Evolutionary conservation across 2,113 vertebrate species (phyloP), one percentile per base, ranked within the genome.

Genomic region (Girardinichthys multiradiatus): DNA sequence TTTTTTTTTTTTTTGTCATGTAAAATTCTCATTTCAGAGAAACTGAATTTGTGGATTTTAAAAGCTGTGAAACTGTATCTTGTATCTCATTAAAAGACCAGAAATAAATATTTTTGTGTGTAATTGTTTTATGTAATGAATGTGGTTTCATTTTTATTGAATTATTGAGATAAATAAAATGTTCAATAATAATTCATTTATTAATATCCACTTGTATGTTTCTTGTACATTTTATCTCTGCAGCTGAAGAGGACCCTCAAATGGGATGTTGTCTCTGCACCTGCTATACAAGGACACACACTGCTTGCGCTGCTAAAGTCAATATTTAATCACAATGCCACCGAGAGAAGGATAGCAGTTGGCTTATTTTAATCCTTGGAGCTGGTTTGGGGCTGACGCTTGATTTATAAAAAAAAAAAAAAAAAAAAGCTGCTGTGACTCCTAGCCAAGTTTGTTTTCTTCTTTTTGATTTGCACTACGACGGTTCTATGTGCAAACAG

Each of bases 271-370:
- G 60, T 68, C 70, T 71, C 78, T 74, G 61, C 24, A 7, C 68
- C 33, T 68, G 71, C 0, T 64, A 89, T 77, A 19, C 60, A 62
- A 85, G 69, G 80, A 87, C 74, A 54, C 78, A 57, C 29, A 6
- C 76, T 37, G 33, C 24, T 74, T 51, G 17, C 79, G 79, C 72
- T 73, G 75, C 66, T 60, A 62, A 65, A 64, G 64, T 45, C 60
- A 68, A 87, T 78, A 54, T 62, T 35, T 48, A 68, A 45, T 70
- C 64, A 68, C 60, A 57, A 19, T 79, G 63, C 67, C 57, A 28
- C 71, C 67, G 74, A 88, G 83, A 80, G 74, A 68, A 76, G 75
- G 86, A 85, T 87, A 80, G 83, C 79, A 77, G 89, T 93, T 87
- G 82, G 83, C 67, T 71, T 71, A 74, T 87, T 89, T 82, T 81